Evolutionary conservation across 1,140 invertebrate genomes (phyloP), one percentile per base, ranked within the genome.

Genomic region (Philotrypesis tridentata): DNA sequence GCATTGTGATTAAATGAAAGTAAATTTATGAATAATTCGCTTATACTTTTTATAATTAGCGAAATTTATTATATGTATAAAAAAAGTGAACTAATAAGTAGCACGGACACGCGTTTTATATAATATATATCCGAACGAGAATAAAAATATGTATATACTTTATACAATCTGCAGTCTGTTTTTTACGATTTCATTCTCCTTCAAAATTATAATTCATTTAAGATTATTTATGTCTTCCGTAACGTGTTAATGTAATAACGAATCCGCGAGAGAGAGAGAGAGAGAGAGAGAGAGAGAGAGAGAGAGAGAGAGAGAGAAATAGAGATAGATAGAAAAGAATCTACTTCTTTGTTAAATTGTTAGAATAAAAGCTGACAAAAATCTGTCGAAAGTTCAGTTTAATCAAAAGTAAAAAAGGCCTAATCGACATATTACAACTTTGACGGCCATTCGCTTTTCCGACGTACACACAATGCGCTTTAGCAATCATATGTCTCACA

Each of bases 81-180:
- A 82, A 79, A 76, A 81, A 82, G 65, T 76, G 80, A 82, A 82
- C 74, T 82, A 82, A 82, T 82, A 82, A 82, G 65, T 82, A 82
- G 67, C 80, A 82, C 80, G 80, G 80, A 77, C 74, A 71, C 74
- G 80, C 73, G 80, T 71, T 77, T 77, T 43, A 77, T 82, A 76
- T 76, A 77, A 71, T 70, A 63, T 74, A 82, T 76, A 82, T 82
- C 74, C 73, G 80, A 71, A 77, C 74, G 31, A 77, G 63, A 75
- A 81, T 70, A 76, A 81, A 76, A 81, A 76, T 76, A 81, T 81
- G 63, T 81, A 81, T 81, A 81, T 82, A 77, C 73, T 82, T 77
- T 82, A 82, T 82, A 82, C 74, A 82, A 82, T 82, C 48, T 77
- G 80, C 80, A 82, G 79, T 81, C 72, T 81, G 63, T 81, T 75